Conservation (phyloP, 1,140 invertebrate species). For the Semibalanus balanoides region DNA sequence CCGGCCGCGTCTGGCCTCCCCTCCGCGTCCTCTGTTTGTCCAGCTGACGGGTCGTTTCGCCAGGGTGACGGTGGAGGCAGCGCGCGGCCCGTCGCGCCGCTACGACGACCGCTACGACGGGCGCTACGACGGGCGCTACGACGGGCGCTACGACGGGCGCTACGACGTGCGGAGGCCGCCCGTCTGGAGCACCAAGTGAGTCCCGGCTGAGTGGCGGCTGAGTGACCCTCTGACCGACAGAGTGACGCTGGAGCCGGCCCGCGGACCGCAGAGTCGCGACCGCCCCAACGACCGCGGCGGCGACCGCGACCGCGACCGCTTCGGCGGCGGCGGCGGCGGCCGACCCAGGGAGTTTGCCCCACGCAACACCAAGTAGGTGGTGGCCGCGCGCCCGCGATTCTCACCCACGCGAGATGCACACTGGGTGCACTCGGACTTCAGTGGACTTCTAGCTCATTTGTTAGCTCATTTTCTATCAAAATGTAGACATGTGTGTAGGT, state of each 20-base stretch:
- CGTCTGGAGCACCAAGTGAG: background rate
- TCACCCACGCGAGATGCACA: too few species aligned
- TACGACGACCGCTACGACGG: background rate
- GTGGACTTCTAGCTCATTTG: too few species aligned
- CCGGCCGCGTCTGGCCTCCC: background rate
- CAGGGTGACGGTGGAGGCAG: slow-evolving; percentile 23
- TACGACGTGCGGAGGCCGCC: background rate
- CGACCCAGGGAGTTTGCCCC: too few species aligned
- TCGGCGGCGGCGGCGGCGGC: too few species aligned
- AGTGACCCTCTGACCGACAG: background rate
- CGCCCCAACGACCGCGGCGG: too few species aligned
- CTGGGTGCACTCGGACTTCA: too few species aligned
- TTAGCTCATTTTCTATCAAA: too few species aligned
- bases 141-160: background rate
- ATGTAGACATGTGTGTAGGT: too few species aligned
- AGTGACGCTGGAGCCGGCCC: background rate
- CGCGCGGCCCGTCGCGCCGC: slow-evolving; percentile 18
- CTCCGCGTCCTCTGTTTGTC: slow-evolving; percentile 10
- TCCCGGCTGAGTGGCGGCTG: background rate
- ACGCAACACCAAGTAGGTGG: background rate
- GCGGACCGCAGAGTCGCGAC: background rate
- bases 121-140: too few species aligned
- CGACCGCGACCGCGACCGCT: too few species aligned
- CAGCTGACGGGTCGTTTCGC: slow-evolving; percentile 13
- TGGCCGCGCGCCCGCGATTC: too few species aligned